Evolutionary conservation across 2,113 vertebrate genomes (phyloP).

Genomic region (Odocoileus hemionus): DNA sequence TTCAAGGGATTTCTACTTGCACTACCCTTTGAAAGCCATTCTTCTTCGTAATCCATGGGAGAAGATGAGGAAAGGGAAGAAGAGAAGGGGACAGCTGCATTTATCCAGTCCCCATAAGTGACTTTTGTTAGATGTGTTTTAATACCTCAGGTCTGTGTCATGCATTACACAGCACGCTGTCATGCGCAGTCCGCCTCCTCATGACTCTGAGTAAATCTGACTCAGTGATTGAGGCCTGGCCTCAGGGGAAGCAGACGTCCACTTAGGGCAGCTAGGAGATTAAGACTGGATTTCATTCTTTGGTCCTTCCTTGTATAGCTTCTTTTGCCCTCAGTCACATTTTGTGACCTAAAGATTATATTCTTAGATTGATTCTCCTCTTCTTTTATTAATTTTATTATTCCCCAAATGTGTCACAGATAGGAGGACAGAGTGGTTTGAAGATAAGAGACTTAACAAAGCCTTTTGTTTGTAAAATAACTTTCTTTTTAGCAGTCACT

Average conservation of each 20-base stretch:
- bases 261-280: neutral
- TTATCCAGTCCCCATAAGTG: slow-evolving; percentile 54
- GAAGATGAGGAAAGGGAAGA: neutral
- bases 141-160: slow-evolving; percentile 51
- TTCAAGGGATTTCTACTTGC: slow-evolving; percentile 52
- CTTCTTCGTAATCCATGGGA: neutral
- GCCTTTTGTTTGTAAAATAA: slow-evolving; percentile 1
- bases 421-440: neutral
- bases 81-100: neutral
- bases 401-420: slow-evolving; percentile 2
- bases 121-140: slow-evolving; percentile 48
- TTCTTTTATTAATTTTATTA: slow-evolving; percentile 18
- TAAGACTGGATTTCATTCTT: slow-evolving; percentile 8
- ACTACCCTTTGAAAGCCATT: slow-evolving; percentile 27
- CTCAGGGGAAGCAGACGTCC: neutral
- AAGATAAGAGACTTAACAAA: neutral
- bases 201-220: slow-evolving; percentile 47
- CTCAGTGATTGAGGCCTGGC: slow-evolving; percentile 44
- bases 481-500: neutral
- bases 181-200: slow-evolving; percentile 42
- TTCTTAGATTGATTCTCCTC: neutral
- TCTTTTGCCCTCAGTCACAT: neutral
- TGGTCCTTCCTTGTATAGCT: neutral
- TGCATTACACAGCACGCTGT: slow-evolving; percentile 45
- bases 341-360: neutral